Conservation (phyloP, 2,113 vertebrate genomes). For the Xerus inauris region DNA sequence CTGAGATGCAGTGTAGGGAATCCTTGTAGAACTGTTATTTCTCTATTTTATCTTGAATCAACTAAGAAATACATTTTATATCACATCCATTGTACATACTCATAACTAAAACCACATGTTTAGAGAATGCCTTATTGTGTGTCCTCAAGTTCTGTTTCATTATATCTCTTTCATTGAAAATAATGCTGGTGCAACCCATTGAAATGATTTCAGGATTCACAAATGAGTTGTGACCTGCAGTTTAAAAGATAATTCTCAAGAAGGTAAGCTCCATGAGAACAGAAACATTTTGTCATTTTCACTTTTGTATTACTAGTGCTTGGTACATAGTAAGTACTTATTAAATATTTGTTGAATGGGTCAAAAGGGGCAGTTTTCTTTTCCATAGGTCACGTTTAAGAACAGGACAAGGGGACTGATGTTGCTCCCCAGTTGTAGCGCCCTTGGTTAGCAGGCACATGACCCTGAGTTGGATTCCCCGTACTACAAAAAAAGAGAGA, state of each 20-base stretch:
- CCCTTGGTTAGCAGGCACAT: not conserved
- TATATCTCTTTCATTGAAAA: not conserved
- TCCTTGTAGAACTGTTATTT: not conserved
- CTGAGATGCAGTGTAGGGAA: not conserved
- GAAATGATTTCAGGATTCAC: not conserved
- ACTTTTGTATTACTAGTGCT: not conserved
- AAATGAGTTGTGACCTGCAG: not conserved
- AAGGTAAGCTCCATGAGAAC: not conserved
- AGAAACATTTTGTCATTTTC: not conserved
- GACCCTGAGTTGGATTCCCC: not conserved
- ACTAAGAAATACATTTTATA: conserved; percentile 6
- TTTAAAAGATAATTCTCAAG: not conserved
- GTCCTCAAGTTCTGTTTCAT: not conserved
- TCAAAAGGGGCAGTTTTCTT: not conserved
- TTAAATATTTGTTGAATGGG: not conserved
- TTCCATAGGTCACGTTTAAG: not conserved
- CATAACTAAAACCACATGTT: not conserved
- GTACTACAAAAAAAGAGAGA: not conserved
- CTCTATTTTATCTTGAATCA: not conserved
- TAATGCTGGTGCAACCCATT: not conserved
- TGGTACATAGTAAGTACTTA: not conserved
- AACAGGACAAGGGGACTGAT: not conserved
- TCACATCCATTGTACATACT: not conserved
- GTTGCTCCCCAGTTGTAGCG: not conserved
- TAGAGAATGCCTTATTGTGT: not conserved